phyloP scores from a whole-genome alignment of 2,797 vertebrate species.

The Tinamus major region DNA sequence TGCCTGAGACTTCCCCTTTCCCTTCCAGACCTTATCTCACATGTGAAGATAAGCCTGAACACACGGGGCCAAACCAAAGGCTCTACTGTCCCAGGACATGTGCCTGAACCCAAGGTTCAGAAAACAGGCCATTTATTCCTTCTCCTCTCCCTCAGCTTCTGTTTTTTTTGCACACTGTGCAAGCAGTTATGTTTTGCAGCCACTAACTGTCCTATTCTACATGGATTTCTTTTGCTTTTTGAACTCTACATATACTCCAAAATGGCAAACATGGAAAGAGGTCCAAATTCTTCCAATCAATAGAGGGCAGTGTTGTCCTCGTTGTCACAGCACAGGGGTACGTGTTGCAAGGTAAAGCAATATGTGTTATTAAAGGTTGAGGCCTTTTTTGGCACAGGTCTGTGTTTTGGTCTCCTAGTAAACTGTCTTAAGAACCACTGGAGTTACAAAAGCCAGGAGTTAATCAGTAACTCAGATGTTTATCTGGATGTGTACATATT shows the following conservation, averaged over 20 bases:
- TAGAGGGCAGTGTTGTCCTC: slow-evolving; percentile 59
- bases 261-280: neutral
- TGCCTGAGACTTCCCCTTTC: neutral
- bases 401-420: slow-evolving; percentile 52
- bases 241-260: neutral
- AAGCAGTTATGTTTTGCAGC: neutral
- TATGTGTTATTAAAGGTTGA: neutral
- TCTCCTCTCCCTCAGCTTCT: neutral
- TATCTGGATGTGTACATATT: slow-evolving; percentile 4
- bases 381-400: slow-evolving; percentile 5
- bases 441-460: slow-evolving; percentile 53
- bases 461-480: slow-evolving; percentile 71
- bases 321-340: neutral
- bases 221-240: neutral
- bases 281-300: neutral
- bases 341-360: neutral
- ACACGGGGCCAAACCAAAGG: neutral
- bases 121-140: neutral
- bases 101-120: neutral
- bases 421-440: neutral
- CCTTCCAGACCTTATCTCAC: neutral
- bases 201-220: neutral
- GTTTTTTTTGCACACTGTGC: neutral
- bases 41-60: neutral
- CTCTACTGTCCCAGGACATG: neutral